A percentile compares a stretch with the other conserved stretches of the same genome.
These are phyloP conservation scores for Orientallactaga bullata DNA, from an alignment of 2,113 vertebrate genomes.

Conservation along the genomic window DNA sequence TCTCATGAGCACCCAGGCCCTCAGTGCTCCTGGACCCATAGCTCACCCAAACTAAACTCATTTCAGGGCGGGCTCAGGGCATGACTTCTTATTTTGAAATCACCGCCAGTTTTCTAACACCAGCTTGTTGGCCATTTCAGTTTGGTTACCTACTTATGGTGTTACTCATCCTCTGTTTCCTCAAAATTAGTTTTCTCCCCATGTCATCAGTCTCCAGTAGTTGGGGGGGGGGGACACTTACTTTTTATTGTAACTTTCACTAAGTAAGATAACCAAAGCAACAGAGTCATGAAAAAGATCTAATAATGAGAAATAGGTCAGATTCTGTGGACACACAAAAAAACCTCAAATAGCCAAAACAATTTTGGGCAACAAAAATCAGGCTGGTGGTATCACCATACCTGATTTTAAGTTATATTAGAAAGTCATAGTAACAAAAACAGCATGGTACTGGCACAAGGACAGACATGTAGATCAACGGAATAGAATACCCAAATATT, in stretches of 20 bases:
- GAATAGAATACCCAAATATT: too few species aligned
- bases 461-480: too few species aligned
- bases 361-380: too few species aligned
- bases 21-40: neutral
- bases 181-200: slow-evolving; percentile 45
- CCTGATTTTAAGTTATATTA: too few species aligned
- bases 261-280: slow-evolving; percentile 49
- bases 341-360: too few species aligned
- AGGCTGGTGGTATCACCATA: too few species aligned
- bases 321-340: neutral
- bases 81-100: slow-evolving; percentile 6
- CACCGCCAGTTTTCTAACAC: neutral
- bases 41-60: neutral
- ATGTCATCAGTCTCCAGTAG: neutral
- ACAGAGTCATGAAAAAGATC: neutral
- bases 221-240: neutral
- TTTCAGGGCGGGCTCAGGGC: neutral
- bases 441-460: too few species aligned
- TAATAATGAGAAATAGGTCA: slow-evolving; percentile 33
- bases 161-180: slow-evolving; percentile 7
- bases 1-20: neutral
- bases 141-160: neutral
- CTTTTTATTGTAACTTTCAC: neutral
- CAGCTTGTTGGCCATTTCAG: neutral
- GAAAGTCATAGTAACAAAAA: too few species aligned